Evolutionary conservation across 2,888 invertebrate genomes (phyloP), one percentile per base, ranked within the genome.

Genomic region (Epistrophella euchroma): DNA sequence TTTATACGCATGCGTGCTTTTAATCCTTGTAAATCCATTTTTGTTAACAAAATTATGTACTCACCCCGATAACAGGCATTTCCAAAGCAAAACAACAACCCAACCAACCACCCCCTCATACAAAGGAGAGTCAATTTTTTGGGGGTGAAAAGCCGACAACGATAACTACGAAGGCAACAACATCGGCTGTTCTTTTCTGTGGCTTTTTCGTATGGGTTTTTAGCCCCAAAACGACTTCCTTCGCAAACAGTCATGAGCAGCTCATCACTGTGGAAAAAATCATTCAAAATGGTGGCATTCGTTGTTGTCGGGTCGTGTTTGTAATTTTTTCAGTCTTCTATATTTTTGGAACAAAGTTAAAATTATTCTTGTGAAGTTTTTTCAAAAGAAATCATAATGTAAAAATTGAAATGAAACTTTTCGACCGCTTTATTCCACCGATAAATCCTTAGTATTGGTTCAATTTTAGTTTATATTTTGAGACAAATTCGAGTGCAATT

Each of bases 211-310:
- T 47, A 19, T 47, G 45, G 52, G 64, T 70, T 52, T 71, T 52
- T 64, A 19, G 40, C 71, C 58, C 71, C 43, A 75, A 60, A 60
- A 79, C 62, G 47, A 64, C 70, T 64, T 79, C 56, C 45, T 68
- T 78, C 28, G 17, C 37, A 70, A 50, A 72, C 74, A 79, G 70
- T 78, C 78, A 83, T 74, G 78, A 71, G 84, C 70, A 84, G 79
- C 52, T 80, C 80, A 72, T 71, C 66, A 56, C 25, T 72, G 68
- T 76, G 45, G 85, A 85, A 85, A 85, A 85, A 81, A 70, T 77
- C 85, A 70, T 85, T 80, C 85, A 85, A 85, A 85, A 85, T 85
- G 85, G 85, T 81, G 85, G 85, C 60, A 68, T 55, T 47, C 76
- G 55, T 70, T 60, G 47, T 81, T 60, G 60, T 75, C 85, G 68